These are phyloP conservation scores for Ceryle rudis DNA, from an alignment of 2,797 vertebrate genomes.

Conservation along the genomic window DNA sequence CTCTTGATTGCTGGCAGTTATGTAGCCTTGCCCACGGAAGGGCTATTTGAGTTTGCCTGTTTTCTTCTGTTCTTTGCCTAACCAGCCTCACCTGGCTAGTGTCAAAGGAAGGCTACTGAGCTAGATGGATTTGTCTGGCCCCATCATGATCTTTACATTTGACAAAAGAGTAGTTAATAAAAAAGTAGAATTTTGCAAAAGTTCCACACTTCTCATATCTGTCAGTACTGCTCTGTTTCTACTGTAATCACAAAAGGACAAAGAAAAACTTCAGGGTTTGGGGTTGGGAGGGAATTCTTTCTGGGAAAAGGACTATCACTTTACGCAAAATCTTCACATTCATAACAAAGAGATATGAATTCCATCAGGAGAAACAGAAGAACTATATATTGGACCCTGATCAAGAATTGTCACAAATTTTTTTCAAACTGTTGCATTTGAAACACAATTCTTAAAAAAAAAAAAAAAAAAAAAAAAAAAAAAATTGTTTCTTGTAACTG, in stretches of 20 bases:
- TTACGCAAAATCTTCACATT: neutral
- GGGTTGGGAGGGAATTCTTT: neutral
- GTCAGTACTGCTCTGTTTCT: neutral
- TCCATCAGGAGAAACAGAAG: neutral
- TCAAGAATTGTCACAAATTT: neutral
- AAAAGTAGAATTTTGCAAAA: neutral
- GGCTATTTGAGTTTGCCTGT: neutral
- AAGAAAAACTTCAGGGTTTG: neutral
- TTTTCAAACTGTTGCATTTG: neutral
- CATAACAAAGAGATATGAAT: neutral
- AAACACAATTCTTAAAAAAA: neutral
- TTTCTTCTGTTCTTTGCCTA: neutral
- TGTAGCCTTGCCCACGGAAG: neutral
- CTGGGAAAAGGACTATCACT: neutral
- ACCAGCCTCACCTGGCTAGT: neutral
- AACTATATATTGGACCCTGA: neutral
- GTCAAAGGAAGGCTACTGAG: neutral
- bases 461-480: too few species aligned
- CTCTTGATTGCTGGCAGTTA: neutral
- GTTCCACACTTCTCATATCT: neutral
- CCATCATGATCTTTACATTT: neutral
- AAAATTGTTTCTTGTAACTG: neutral
- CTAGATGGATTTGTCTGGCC: neutral
- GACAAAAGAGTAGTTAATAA: neutral
- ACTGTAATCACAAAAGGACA: neutral